Conservation (phyloP, 2,797 vertebrate genomes). For the Peromyscus attwateri region DNA sequence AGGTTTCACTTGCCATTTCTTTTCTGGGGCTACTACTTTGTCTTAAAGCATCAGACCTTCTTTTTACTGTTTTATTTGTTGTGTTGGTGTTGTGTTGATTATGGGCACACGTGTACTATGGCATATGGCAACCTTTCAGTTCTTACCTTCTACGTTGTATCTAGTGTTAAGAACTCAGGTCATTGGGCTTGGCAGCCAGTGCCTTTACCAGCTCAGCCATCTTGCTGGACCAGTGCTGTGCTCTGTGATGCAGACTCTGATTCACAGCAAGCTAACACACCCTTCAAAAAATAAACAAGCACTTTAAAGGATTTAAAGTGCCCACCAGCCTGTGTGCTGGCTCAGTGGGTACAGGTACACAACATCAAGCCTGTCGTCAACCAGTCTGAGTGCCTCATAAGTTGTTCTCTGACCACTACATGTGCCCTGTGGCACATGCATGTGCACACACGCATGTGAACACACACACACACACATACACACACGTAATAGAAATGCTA, state of each 20-base stretch:
- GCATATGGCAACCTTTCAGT: background rate
- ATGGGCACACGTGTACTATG: background rate
- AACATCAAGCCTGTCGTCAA: background rate
- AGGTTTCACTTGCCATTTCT: background rate
- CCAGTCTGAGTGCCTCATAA: background rate
- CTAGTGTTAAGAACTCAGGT: background rate
- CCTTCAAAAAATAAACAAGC: constrained; percentile 22
- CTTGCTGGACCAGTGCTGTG: background rate
- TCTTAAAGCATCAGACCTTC: background rate
- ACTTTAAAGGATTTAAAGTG: constrained; percentile 32
- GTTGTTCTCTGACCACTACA: background rate
- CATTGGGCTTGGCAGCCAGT: background rate
- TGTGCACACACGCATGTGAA: background rate
- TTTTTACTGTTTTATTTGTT: background rate
- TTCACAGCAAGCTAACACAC: background rate
- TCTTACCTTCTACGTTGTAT: background rate
- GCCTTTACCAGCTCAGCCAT: background rate
- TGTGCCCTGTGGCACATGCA: background rate
- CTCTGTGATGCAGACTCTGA: constrained; percentile 18
- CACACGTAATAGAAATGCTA: background rate
- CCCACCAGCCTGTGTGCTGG: background rate
- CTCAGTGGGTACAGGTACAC: background rate
- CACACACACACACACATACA: background rate
- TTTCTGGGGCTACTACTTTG: background rate
- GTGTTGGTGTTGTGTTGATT: background rate